Evolutionary conservation across 2,797 vertebrate species (phyloP), one percentile per base, ranked within the genome.

Genomic region (Monodelphis domestica): DNA sequence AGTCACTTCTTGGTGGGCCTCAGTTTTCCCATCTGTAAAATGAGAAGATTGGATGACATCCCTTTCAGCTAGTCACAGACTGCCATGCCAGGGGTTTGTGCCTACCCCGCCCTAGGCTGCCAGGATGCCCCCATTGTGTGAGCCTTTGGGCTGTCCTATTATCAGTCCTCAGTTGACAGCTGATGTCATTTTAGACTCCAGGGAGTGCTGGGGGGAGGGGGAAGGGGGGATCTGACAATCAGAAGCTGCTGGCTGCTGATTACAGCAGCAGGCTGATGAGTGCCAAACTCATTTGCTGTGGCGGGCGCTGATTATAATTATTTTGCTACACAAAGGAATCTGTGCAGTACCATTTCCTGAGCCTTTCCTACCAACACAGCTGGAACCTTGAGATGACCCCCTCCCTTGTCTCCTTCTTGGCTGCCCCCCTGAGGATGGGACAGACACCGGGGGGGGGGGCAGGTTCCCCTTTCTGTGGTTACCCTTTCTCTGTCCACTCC

Each of bases 291-390:
- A 24, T 88, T 88, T 88, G 87, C 87, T 53, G 87, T 30, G 53
- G 87, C 51, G 50, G 53, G 87, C 29, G 51, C 15, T 88, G 87
- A 88, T 88, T 53, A 53, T 52, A 88, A 53, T 88, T 88, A 53
- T 88, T 88, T 52, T 53, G 29, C 87, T 33, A n/a, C 87, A 88
- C 87, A 88, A 88, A 88, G 29, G 87, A 88, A 88, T 88, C 87
- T n/a, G 53, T 53, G 50, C 87, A 17, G 87, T 87, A 52, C 87
- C 53, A 88, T 53, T 88, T 88, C 87, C 87, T 88, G 52, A n/a
- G 87, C 87, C 52, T 21, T 88, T 88, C 87, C 52, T 51, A 88
- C 87, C 88, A 88, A 88, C 87, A 88, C 87, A 88, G 87, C 87
- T 88, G 87, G 50, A 53, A 51, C 52, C 52, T 33, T 15, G 51